Evolutionary conservation across 2,888 invertebrate species (phyloP).

Genomic region (Diplazon laetatorius): DNA sequence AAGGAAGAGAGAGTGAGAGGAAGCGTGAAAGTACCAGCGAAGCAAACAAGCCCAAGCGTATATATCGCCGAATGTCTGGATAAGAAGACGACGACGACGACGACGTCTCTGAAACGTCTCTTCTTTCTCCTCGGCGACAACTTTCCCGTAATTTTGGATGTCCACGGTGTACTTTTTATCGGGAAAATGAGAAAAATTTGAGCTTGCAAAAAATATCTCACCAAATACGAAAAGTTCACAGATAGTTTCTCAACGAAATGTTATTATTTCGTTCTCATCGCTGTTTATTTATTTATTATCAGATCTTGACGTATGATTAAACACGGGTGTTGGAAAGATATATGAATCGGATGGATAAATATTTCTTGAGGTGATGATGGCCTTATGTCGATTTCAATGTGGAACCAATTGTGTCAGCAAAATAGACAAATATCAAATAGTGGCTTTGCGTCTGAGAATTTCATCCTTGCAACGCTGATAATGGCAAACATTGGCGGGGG

Average conservation of each 20-base stretch:
- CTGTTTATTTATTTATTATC: too few relatives aligned
- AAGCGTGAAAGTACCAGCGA: constrained; percentile 36
- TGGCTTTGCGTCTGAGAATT: not conserved
- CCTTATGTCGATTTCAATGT: too few relatives aligned
- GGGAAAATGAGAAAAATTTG: not conserved
- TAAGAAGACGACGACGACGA: constrained; percentile 32
- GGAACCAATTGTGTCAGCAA: too few relatives aligned
- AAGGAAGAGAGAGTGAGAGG: too few relatives aligned
- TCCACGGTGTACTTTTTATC: constrained; percentile 3
- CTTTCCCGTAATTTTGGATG: constrained; percentile 51
- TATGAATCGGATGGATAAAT: too few relatives aligned
- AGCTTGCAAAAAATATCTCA: not conserved
- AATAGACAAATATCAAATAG: not conserved
- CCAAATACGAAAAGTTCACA: not conserved
- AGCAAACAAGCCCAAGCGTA: constrained; percentile 47
- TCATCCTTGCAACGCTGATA: not conserved
- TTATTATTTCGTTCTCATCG: not conserved
- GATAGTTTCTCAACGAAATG: not conserved
- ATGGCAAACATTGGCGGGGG: not conserved
- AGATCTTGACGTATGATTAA: too few relatives aligned
- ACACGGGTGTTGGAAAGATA: too few relatives aligned
- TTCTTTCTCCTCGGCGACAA: constrained; percentile 14
- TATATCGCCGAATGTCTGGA: constrained; percentile 10
- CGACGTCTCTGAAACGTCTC: constrained; percentile 36
- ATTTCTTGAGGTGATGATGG: too few relatives aligned